phyloP scores from a whole-genome alignment of 2,888 invertebrate genomes.

The Sabatieria punctata region DNA sequence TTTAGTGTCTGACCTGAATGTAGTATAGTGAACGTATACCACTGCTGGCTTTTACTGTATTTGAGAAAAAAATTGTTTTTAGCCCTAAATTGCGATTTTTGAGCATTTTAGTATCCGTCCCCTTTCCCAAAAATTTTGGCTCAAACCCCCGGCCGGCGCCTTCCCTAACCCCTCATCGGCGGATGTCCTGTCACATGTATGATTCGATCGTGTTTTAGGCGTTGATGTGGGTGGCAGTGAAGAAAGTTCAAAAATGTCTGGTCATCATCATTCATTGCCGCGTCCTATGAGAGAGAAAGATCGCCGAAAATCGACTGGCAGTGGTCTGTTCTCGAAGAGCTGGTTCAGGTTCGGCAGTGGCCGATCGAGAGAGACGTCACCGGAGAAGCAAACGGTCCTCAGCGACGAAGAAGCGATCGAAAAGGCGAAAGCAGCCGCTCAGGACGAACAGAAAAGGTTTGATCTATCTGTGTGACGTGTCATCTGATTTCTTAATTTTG shows the following conservation, averaged over 20 bases:
- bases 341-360: constrained; percentile 5
- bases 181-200: too few species aligned
- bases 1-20: too few species aligned
- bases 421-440: neutral
- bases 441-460: neutral
- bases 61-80: too few species aligned
- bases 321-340: constrained; percentile 1
- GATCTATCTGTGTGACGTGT: too few species aligned
- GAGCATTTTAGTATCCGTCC: too few species aligned
- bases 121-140: too few species aligned
- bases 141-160: too few species aligned
- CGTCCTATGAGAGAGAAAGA: neutral
- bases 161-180: too few species aligned
- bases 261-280: neutral
- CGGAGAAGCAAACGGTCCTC: neutral
- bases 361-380: constrained; percentile 32
- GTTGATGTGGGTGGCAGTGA: neutral
- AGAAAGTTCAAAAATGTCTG: neutral
- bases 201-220: neutral
- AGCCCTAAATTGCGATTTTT: too few species aligned
- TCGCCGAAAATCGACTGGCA: constrained; percentile 4
- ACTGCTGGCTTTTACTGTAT: too few species aligned
- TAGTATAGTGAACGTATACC: too few species aligned
- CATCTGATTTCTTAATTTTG: too few species aligned
- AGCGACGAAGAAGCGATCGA: neutral